These are phyloP conservation scores for Allobates femoralis DNA, from an alignment of 2,797 vertebrate species.

Conservation along the genomic window DNA sequence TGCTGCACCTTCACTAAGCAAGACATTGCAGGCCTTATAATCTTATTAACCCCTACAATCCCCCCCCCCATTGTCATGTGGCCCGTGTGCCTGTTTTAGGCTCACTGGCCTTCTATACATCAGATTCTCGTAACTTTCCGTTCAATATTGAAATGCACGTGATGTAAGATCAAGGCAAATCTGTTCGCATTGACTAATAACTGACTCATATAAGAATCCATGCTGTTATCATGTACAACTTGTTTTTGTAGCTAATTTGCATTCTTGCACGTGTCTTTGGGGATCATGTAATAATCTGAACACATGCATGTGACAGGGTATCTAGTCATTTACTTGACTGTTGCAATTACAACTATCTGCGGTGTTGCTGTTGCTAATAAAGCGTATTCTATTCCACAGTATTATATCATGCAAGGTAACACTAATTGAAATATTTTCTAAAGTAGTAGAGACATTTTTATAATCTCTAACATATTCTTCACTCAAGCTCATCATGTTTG, in stretches of 20 bases:
- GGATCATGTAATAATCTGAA: neutral
- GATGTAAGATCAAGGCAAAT: neutral
- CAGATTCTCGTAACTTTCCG: neutral
- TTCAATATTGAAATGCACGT: neutral
- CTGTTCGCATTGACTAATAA: neutral
- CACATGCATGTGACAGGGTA: neutral
- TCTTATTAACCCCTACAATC: no score
- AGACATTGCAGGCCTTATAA: no score
- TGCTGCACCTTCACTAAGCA: no score
- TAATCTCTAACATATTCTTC: conserved; percentile 17
- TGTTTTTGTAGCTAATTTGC: neutral
- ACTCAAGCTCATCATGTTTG: conserved; percentile 3
- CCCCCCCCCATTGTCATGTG: no score
- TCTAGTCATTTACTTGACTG: neutral
- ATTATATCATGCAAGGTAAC: neutral
- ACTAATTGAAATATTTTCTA: conserved; percentile 2
- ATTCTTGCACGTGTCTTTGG: neutral
- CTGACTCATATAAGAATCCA: neutral
- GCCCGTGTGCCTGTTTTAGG: no score
- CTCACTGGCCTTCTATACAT: no score
- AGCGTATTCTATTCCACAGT: neutral
- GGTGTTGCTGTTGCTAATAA: neutral
- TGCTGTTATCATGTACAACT: neutral
- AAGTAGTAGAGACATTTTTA: neutral
- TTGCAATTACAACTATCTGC: neutral